phyloP scores from a whole-genome alignment of 2,113 vertebrate genomes.

The Hydrochoerus hydrochaeris region DNA sequence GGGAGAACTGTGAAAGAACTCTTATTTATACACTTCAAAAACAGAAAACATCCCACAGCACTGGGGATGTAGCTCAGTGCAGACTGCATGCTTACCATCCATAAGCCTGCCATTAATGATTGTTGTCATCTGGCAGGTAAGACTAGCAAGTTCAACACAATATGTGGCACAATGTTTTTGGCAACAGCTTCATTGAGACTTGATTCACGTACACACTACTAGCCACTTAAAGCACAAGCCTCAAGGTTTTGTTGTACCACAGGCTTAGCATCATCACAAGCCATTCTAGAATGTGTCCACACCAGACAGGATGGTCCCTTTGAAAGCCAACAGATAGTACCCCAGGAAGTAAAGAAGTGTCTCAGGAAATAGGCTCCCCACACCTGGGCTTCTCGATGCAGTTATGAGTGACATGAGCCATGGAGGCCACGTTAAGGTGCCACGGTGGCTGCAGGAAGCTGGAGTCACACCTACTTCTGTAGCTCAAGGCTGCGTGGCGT shows the following conservation, averaged over 20 bases:
- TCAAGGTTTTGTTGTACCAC: background rate
- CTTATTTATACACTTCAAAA: background rate
- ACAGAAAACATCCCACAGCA: background rate
- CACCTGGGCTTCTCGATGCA: background rate
- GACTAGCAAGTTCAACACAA: background rate
- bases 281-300: conserved; percentile 6
- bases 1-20: background rate
- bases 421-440: background rate
- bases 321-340: background rate
- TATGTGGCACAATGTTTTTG: background rate
- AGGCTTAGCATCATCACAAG: background rate
- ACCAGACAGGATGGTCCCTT: background rate
- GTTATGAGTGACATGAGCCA: background rate
- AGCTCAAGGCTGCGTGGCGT: background rate
- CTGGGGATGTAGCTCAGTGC: background rate
- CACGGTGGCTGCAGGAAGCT: background rate
- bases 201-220: conserved; percentile 10
- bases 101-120: background rate
- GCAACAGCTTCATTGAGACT: conserved; percentile 20
- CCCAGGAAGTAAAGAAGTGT: background rate
- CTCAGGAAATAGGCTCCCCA: conserved; percentile 2
- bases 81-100: background rate
- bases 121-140: background rate
- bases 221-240: background rate
- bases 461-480: background rate